Base-by-base conservation (phyloP, 2,797 vertebrate species). In the Tauraco hartlaubi region DNA sequence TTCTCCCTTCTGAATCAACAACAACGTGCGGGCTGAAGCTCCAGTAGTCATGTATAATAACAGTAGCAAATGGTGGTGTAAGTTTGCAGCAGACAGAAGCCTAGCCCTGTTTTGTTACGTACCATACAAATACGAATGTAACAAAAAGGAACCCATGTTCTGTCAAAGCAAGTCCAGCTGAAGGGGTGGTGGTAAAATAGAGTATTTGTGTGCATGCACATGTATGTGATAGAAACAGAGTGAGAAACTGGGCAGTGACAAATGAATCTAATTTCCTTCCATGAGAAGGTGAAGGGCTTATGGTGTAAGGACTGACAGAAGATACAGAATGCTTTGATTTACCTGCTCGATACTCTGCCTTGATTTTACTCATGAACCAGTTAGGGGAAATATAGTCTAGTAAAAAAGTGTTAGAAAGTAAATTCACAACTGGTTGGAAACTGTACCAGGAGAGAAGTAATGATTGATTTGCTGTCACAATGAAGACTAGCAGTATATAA, bases 381-480 rank as follows among this genome's bases (percentile, higher is more conserved):
- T 75, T 49, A 84, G 16, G 9, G 37, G 29, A 90, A 86, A 88
- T 49, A 37, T 0, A 78, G 31, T 72, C 37, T 78, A 25, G 56
- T 26, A 75, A 78, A 67, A 56, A 43, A 15, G 3, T 54, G 31
- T 31, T 84, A 26, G 11, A 68, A 74, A 74, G 33, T 81, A 90
- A 84, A 93, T 62, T 75, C 48, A 58, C 49, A 64, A 59, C 23
- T 10, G 23, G 9, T 51, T 77, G n/a, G 69, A 74, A 84, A 72
- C 22, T 49, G 29, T 22, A 67, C 31, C 18, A 51, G 49, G 61
- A 78, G 73, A 94, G 18, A 63, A 74, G 20, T 41, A 78, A 68
- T 78, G 66, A 88, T 75, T 54, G 49, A 93, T 93, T 92, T 72
- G 19, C 49, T 88, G 69, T 86, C 85, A 76, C 52, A 72, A 73